phyloP scores from a whole-genome alignment of 2,113 vertebrate species.

The Leptobrachium ailaonicum region DNA sequence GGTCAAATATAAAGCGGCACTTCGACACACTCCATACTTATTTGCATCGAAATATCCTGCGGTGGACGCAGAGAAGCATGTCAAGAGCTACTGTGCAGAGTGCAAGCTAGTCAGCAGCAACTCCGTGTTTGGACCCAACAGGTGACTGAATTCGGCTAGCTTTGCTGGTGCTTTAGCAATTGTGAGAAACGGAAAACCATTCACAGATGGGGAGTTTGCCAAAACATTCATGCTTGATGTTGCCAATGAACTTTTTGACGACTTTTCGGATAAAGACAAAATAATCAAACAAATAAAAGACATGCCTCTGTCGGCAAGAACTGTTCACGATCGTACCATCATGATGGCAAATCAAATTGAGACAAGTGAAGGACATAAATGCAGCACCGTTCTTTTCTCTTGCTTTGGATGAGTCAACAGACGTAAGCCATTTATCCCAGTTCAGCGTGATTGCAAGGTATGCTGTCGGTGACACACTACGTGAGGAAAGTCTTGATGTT shows the following conservation, averaged over 20 bases:
- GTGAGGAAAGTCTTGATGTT: no score
- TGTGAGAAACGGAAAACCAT: slow-evolving; percentile 53
- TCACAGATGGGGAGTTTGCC: slow-evolving; percentile 9
- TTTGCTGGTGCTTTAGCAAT: slow-evolving; percentile 54
- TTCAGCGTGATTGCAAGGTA: no score
- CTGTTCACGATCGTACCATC: slow-evolving; percentile 48
- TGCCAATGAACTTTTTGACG: no score
- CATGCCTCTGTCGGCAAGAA: slow-evolving; percentile 21
- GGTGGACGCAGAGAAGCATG: slow-evolving; percentile 46
- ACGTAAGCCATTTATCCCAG: no score
- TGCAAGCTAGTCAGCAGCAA: slow-evolving; percentile 54
- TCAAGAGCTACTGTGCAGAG: slow-evolving; percentile 49
- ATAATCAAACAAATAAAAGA: no score
- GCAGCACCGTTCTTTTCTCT: no score
- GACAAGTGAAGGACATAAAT: background rate
- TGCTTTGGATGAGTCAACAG: no score
- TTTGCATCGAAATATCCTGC: no score
- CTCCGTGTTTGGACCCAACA: slow-evolving; percentile 44
- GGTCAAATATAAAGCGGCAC: slow-evolving; percentile 48
- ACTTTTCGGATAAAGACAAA: no score
- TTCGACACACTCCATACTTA: no score
- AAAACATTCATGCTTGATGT: no score
- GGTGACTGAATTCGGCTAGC: slow-evolving; percentile 45
- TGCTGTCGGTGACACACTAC: no score
- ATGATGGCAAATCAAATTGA: slow-evolving; percentile 53